Evolutionary conservation across 2,797 vertebrate species (phyloP).

Genomic region (Hippocampus kuda): DNA sequence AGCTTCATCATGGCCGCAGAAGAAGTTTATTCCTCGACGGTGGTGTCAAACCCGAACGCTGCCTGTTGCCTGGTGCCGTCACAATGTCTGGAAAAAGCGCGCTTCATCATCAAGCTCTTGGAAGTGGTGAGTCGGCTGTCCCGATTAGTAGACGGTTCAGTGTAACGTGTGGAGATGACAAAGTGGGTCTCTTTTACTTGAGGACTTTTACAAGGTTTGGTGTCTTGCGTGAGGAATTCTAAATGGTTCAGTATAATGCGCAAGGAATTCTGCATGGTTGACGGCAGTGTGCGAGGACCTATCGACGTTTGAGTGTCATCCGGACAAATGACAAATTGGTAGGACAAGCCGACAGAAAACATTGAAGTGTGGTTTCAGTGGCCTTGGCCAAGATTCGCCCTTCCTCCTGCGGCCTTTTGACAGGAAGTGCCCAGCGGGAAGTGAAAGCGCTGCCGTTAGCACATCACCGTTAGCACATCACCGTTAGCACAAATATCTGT

Average conservation of each 20-base stretch:
- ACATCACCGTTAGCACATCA: conserved; percentile 28
- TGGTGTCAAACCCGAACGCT: conserved; percentile 21
- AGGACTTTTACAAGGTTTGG: neutral
- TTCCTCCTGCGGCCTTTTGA: conserved; percentile 11
- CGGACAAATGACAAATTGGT: neutral
- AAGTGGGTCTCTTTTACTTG: neutral
- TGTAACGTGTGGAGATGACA: neutral
- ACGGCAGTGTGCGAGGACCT: neutral
- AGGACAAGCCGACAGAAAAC: neutral
- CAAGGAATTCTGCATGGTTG: neutral
- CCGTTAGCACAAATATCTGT: neutral
- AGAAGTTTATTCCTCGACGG: conserved; percentile 30
- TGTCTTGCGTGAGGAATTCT: neutral
- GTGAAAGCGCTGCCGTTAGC: conserved; percentile 42
- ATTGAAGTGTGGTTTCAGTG: neutral
- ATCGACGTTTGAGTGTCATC: neutral
- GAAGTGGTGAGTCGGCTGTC: conserved; percentile 45
- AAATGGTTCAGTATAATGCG: neutral
- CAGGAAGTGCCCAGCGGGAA: conserved; percentile 34
- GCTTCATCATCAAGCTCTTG: conserved; percentile 11
- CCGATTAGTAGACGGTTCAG: neutral
- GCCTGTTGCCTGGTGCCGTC: conserved; percentile 13
- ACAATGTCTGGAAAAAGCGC: neutral
- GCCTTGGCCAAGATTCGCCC: neutral
- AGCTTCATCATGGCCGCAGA: conserved; percentile 29